Percentiles rank a stretch among this genome's conserved stretches.
Conservation (phyloP, 2,888 invertebrate genomes). For the Aethes cnicana region DNA sequence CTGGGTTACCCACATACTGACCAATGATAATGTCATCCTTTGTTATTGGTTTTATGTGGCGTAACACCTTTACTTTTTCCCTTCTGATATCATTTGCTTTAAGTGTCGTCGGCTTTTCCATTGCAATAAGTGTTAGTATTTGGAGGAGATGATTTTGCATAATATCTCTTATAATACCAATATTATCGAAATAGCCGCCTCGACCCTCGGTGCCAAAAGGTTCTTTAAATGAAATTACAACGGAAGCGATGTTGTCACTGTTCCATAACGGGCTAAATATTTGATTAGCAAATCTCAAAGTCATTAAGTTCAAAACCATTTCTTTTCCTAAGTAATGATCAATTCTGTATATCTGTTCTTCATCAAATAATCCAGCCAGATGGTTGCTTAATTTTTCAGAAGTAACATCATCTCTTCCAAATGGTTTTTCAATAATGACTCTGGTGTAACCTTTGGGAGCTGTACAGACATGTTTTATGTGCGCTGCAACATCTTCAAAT, state of each 20-base stretch:
- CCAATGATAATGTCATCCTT: slow-evolving; percentile 94
- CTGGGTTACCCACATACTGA: slow-evolving; percentile 95
- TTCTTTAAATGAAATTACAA: slow-evolving; percentile 98
- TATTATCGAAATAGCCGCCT: slow-evolving; percentile 99
- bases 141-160: slow-evolving; percentile 99
- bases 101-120: slow-evolving; percentile 98
- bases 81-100: slow-evolving; percentile 98
- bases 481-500: slow-evolving; percentile 93
- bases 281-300: slow-evolving; percentile 96
- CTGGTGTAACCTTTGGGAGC: slow-evolving; percentile 95
- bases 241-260: slow-evolving; percentile 96
- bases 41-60: slow-evolving; percentile 89
- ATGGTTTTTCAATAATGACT: slow-evolving; percentile 99
- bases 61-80: slow-evolving; percentile 97
- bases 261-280: slow-evolving; percentile 99
- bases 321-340: slow-evolving; percentile 99
- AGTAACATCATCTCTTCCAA: slow-evolving; percentile 94
- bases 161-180: slow-evolving; percentile 99
- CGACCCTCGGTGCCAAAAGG: slow-evolving; percentile 99
- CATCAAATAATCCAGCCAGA: slow-evolving; percentile 92
- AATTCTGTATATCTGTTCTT: slow-evolving; percentile 98
- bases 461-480: slow-evolving; percentile 92
- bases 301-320: slow-evolving; percentile 99
- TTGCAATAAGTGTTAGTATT: slow-evolving; percentile 97
- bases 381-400: slow-evolving; percentile 94